phyloP scores from a whole-genome alignment of 2,888 invertebrate species.

The Lepidochrysops patricia region DNA sequence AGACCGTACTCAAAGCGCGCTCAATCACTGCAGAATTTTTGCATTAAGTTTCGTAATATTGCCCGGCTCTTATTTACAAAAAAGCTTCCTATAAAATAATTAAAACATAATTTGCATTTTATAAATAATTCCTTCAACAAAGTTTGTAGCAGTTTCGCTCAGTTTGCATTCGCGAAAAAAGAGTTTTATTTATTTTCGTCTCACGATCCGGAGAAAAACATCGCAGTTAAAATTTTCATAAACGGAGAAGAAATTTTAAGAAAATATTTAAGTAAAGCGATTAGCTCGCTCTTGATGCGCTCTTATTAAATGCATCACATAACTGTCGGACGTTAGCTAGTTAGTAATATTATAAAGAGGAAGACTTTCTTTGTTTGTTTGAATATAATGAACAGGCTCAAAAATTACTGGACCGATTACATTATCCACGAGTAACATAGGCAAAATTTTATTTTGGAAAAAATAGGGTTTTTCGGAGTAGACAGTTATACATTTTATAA shows the following conservation, averaged over 20 bases:
- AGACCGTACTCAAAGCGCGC: background rate
- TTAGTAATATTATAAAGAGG: background rate
- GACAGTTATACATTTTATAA: too few relatives aligned
- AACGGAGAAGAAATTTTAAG: conserved; percentile 8
- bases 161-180: conserved; percentile 4
- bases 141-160: conserved; percentile 10
- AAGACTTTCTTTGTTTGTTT: too few relatives aligned
- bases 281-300: background rate
- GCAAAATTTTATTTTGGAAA: too few relatives aligned
- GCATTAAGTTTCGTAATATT: background rate
- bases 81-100: conserved; percentile 1
- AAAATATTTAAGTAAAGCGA: conserved; percentile 2
- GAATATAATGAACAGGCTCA: too few relatives aligned
- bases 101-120: conserved; percentile 11
- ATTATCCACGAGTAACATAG: too few relatives aligned
- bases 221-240: conserved; percentile 12
- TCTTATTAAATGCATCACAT: background rate
- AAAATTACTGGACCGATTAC: too few relatives aligned
- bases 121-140: conserved; percentile 5
- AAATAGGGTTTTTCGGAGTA: too few relatives aligned
- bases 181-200: conserved; percentile 15
- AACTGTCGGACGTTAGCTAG: background rate
- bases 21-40: background rate
- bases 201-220: conserved; percentile 10
- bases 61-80: background rate